Percentiles rank a stretch among this genome's conserved stretches.
Conservation (phyloP, 2,888 invertebrate genomes). For the Ectemnius continuus region DNA sequence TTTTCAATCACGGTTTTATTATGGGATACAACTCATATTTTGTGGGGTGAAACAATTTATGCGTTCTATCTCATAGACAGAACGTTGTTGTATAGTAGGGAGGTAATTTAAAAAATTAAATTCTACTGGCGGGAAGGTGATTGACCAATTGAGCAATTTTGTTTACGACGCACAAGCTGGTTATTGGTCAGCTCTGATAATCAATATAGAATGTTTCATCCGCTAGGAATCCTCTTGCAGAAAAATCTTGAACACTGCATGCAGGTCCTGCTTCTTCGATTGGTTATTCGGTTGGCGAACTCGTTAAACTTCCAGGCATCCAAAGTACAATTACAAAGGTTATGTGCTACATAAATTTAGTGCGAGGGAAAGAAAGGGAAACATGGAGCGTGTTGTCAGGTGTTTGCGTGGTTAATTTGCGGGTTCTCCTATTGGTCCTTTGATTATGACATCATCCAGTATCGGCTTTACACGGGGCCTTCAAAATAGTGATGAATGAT, state of each 20-base stretch:
- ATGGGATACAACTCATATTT: background rate
- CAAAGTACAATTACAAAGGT: slow-evolving; percentile 10
- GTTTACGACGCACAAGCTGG: slow-evolving; percentile 69
- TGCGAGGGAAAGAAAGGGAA: background rate
- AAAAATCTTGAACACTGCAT: slow-evolving; percentile 3
- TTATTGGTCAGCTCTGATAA: slow-evolving; percentile 63
- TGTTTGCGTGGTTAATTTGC: slow-evolving; percentile 63
- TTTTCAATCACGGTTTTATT: background rate
- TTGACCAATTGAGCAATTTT: slow-evolving; percentile 57
- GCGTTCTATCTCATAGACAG: background rate
- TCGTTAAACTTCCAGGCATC: too few relatives aligned
- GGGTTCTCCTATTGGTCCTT: slow-evolving; percentile 55
- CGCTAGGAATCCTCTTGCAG: background rate
- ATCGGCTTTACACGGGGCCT: slow-evolving; percentile 39
- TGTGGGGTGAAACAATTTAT: background rate
- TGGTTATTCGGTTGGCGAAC: too few relatives aligned
- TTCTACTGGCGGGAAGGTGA: slow-evolving; percentile 58
- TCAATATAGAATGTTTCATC: slow-evolving; percentile 65
- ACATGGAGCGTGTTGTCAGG: slow-evolving; percentile 48
- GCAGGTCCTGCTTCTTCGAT: background rate
- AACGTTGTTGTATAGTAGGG: background rate
- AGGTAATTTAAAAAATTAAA: background rate
- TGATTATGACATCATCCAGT: slow-evolving; percentile 64
- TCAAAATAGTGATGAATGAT: slow-evolving; percentile 1
- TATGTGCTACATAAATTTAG: slow-evolving; percentile 10